Conservation (phyloP, 2,797 vertebrate genomes). For the Acipenser ruthenus region DNA sequence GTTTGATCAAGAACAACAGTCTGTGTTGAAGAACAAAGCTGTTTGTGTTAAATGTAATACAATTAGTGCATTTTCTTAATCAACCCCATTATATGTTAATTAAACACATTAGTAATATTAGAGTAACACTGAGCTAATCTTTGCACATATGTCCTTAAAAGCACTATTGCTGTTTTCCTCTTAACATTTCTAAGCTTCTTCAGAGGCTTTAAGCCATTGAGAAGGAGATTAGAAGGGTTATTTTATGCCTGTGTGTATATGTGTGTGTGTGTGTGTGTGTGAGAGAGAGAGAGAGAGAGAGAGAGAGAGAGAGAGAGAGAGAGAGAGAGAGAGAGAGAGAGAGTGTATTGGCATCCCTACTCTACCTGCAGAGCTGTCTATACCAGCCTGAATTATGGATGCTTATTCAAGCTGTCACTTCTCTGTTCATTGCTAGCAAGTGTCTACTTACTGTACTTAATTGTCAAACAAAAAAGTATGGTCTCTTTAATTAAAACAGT, state of each 20-base stretch:
- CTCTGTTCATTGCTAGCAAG: conserved; percentile 12
- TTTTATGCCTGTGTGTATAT: conserved; percentile 45
- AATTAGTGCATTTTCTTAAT: no score
- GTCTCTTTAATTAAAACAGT: no score
- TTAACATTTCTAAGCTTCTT: conserved; percentile 66
- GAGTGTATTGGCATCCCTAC: conserved; percentile 15
- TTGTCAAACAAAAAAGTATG: no score
- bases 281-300: conserved; percentile 30
- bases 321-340: conserved; percentile 24
- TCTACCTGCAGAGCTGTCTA: not conserved
- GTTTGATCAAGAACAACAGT: no score
- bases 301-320: conserved; percentile 38
- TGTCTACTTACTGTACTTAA: no score
- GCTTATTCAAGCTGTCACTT: conserved; percentile 20
- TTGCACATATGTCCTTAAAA: conserved; percentile 58
- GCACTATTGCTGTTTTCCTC: conserved; percentile 51
- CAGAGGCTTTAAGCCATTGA: conserved; percentile 53
- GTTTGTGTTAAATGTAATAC: no score
- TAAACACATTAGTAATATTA: no score
- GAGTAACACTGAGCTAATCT: conserved; percentile 28
- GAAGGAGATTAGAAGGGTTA: conserved; percentile 61
- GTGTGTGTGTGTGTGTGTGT: conserved; percentile 10
- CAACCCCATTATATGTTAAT: no score
- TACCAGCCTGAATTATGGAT: conserved; percentile 13
- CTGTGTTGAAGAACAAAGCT: no score